Percentiles rank a stretch among this genome's conserved stretches.
These are phyloP conservation scores for Karalla daura DNA, from an alignment of 2,797 vertebrate species.

Conservation along the genomic window DNA sequence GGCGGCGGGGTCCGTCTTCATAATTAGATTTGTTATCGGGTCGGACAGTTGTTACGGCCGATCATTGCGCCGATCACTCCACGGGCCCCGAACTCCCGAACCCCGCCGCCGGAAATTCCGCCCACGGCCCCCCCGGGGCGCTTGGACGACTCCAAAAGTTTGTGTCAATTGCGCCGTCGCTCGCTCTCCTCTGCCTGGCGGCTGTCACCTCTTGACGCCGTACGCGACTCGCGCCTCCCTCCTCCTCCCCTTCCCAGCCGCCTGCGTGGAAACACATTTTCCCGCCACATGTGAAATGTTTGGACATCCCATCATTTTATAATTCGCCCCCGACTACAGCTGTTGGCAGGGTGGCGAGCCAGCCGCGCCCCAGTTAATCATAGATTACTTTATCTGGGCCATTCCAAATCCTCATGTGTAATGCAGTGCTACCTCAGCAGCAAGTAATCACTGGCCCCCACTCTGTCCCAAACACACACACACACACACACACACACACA, in stretches of 20 bases:
- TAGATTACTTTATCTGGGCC: conserved; percentile 87
- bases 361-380: conserved; percentile 83
- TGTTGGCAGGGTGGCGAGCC: conserved; percentile 76
- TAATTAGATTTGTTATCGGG: conserved; percentile 84
- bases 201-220: conserved; percentile 62
- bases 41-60: conserved; percentile 78
- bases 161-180: conserved; percentile 51
- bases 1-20: conserved; percentile 68
- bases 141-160: conserved; percentile 40
- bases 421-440: conserved; percentile 82
- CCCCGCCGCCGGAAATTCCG: conserved; percentile 30
- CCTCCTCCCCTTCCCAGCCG: background rate
- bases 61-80: conserved; percentile 71
- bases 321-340: conserved; percentile 80
- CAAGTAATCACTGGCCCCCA: conserved; percentile 77
- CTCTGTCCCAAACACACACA: conserved; percentile 44
- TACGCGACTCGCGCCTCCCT: conserved; percentile 34
- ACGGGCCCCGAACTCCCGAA: conserved; percentile 50
- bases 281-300: conserved; percentile 68
- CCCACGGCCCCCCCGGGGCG: conserved; percentile 20
- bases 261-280: conserved; percentile 45
- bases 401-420: conserved; percentile 84
- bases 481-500: conserved; percentile 20
- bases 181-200: conserved; percentile 5
- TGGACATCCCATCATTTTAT: conserved; percentile 80